Conservation (phyloP, 2,113 vertebrate genomes). For the Tyrannus savana region DNA sequence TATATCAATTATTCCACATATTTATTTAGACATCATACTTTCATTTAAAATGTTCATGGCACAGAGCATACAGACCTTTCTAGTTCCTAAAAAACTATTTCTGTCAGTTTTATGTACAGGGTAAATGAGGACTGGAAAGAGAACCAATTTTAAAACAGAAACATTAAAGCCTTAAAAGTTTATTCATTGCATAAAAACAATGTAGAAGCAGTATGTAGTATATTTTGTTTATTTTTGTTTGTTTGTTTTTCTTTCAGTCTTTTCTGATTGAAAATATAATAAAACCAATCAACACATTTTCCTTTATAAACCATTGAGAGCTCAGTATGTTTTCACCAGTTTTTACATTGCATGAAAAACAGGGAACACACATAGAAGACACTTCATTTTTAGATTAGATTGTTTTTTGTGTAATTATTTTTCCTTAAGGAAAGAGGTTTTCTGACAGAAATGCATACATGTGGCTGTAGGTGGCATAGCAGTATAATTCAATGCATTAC, state of each 20-base stretch:
- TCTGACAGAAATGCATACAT: conserved; percentile 41
- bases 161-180: background rate
- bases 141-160: background rate
- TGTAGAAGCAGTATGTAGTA: background rate
- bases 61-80: background rate
- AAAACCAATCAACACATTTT: background rate
- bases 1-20: background rate
- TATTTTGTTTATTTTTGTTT: background rate
- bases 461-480: conserved; percentile 69
- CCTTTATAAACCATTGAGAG: background rate
- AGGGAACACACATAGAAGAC: background rate
- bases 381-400: background rate
- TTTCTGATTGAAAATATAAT: background rate
- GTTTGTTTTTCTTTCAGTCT: background rate
- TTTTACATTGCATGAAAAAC: background rate
- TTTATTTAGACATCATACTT: conserved; percentile 9
- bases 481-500: conserved; percentile 41
- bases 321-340: background rate
- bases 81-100: background rate
- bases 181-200: background rate
- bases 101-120: background rate
- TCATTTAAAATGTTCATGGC: background rate
- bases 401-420: background rate
- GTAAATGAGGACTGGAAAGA: background rate
- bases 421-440: background rate